Conservation (phyloP, 1,140 invertebrate genomes). For the Drosophila mojavensis region DNA sequence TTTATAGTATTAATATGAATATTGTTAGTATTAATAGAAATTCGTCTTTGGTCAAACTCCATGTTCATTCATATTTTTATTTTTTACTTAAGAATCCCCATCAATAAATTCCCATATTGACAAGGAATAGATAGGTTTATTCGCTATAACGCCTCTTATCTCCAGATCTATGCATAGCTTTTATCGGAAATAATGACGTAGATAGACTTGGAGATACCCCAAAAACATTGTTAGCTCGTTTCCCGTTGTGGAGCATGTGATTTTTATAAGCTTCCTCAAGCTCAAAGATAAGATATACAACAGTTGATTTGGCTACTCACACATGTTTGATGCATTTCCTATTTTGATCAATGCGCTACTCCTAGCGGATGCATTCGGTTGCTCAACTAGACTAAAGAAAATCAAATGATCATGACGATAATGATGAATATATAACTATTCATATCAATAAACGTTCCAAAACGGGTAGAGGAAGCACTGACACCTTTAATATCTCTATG, state of each 20-base stretch:
- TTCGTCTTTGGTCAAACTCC: too few relatives aligned
- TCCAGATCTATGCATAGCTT: not conserved
- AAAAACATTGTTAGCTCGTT: not conserved
- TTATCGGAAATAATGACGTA: conserved; percentile 17
- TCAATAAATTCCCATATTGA: too few relatives aligned
- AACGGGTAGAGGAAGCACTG: conserved; percentile 12
- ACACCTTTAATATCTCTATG: not conserved
- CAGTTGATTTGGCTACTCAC: too few relatives aligned
- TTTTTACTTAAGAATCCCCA: too few relatives aligned
- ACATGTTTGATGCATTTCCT: too few relatives aligned
- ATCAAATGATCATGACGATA: too few relatives aligned
- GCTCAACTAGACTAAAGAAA: too few relatives aligned
- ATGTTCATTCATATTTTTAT: too few relatives aligned
- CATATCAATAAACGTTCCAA: conserved; percentile 12
- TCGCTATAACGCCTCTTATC: not conserved
- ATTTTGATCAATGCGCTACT: too few relatives aligned
- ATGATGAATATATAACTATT: not conserved
- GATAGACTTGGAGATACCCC: not conserved
- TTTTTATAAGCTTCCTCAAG: conserved; percentile 11
- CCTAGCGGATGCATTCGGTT: too few relatives aligned
- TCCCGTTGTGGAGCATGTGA: conserved; percentile 21
- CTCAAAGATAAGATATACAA: conserved; percentile 22
- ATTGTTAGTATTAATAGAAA: too few relatives aligned
- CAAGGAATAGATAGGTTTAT: not conserved
- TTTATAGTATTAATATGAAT: too few relatives aligned